Base-by-base conservation (phyloP, 2,797 vertebrate species). In the Syngnathus rostellatus region DNA sequence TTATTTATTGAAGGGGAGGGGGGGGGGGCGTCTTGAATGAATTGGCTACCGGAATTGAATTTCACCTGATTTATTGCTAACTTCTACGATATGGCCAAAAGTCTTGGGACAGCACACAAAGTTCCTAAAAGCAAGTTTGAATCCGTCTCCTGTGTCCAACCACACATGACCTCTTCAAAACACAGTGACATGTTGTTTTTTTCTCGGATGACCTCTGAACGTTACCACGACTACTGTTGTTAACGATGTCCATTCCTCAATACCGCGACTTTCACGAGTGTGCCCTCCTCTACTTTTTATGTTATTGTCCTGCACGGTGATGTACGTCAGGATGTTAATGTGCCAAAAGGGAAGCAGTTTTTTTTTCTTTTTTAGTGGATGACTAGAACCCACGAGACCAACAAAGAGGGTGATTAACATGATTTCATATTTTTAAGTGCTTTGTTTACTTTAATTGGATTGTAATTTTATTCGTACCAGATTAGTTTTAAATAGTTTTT, bases 251-350 rank as follows among this genome's bases (percentile, higher is more conserved):
- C 43, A 73, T 73, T 68, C 67, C 62, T 64, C 6, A 23, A 63
- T 37, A 12, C n/a, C 78, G 68, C 82, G 83, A 77, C 69, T 83
- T 85, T 81, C 81, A 81, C 68, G 77, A 78, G 74, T 78, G 80
- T 81, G 76, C 75, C 84, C 73, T 78, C 70, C 66, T 63, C 64
- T 46, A 70, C 74, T 84, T 73, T 37, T 87, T 86, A 84, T 78
- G 83, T 72, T 55, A 72, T 83, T 81, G 85, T 88, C 77, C 80
- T 76, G 85, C 83, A 72, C 80, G 75, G 73, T 82, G 82, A 88
- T 87, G 84, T 77, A 88, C 85, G 80, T 82, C 81, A 75, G 65
- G 68, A 62, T 75, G 87, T 86, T 87, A 87, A 87, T 86, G 82
- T 84, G 83, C 78, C 39, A 69, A 74, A 73, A 73, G 68, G 72